phyloP scores from a whole-genome alignment of 2,888 invertebrate species.

The Asteroscopus sphinx region DNA sequence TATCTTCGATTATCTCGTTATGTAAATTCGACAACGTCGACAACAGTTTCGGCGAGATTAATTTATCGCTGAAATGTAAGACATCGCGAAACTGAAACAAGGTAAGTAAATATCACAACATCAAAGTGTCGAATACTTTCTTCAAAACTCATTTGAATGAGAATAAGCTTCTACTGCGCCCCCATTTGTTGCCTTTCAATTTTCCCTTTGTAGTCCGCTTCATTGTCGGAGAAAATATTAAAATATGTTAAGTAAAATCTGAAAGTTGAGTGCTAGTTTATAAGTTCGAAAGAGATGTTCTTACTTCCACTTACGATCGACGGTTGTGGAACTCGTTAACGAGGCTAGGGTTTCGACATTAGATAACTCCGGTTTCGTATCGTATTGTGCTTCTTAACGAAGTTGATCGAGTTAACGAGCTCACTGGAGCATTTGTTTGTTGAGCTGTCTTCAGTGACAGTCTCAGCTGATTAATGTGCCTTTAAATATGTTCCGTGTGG shows the following conservation, averaged over 20 bases:
- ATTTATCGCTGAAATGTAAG: conserved; percentile 40
- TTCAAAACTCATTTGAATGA: conserved; percentile 84
- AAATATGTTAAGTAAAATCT: conserved; percentile 82
- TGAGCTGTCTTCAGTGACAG: conserved; percentile 46
- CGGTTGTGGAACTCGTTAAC: conserved; percentile 54
- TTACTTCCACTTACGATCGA: conserved; percentile 47
- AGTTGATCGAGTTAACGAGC: conserved; percentile 51
- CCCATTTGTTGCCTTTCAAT: conserved; percentile 84
- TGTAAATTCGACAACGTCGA: conserved; percentile 2
- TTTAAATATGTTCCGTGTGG: too few relatives aligned
- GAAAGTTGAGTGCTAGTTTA: conserved; percentile 71
- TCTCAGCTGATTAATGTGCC: conserved; percentile 52
- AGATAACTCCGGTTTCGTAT: conserved; percentile 26
- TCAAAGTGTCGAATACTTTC: conserved; percentile 82
- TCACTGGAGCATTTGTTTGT: conserved; percentile 41
- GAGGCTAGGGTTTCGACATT: conserved; percentile 23
- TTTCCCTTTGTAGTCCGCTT: conserved; percentile 76
- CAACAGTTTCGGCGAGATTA: conserved; percentile 9
- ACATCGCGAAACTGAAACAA: conserved; percentile 52
- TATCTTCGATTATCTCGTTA: conserved; percentile 1
- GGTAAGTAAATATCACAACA: conserved; percentile 69
- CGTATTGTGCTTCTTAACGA: conserved; percentile 38
- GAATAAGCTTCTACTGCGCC: conserved; percentile 76
- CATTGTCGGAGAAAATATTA: conserved; percentile 80
- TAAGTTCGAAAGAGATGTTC: conserved; percentile 56